Conservation (phyloP, 2,888 invertebrate species). For the Marronus borbonicus region DNA sequence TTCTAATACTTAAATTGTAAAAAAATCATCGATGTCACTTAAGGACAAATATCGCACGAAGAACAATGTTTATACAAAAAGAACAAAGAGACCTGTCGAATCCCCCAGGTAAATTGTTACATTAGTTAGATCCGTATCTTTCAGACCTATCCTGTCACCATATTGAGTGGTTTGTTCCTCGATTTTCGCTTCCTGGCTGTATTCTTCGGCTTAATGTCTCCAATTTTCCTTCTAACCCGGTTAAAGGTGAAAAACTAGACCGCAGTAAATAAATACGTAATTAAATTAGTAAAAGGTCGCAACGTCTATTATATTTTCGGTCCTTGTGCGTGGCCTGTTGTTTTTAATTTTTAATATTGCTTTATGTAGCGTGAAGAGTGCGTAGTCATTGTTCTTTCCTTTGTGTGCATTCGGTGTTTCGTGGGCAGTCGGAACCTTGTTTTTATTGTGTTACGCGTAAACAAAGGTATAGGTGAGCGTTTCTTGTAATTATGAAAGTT, state of each 20-base stretch:
- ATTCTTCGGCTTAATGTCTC: background rate
- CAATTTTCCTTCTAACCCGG: background rate
- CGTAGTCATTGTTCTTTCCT: constrained; percentile 2
- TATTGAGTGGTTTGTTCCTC: background rate
- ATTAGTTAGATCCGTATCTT: background rate
- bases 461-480: background rate
- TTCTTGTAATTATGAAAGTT: background rate
- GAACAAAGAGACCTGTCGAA: too few species aligned
- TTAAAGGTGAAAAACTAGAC: background rate
- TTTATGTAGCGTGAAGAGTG: background rate
- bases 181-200: background rate
- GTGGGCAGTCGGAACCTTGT: background rate
- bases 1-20: too few species aligned
- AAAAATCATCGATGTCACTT: too few species aligned
- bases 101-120: too few species aligned
- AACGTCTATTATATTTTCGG: background rate
- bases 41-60: too few species aligned
- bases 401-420: background rate
- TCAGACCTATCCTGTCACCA: background rate
- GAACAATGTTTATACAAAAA: too few species aligned
- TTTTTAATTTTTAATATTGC: background rate
- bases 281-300: background rate
- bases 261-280: background rate
- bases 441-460: constrained; percentile 2
- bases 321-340: background rate